Evolutionary conservation across 2,888 invertebrate genomes (phyloP).

Genomic region (Agrochola litura): DNA sequence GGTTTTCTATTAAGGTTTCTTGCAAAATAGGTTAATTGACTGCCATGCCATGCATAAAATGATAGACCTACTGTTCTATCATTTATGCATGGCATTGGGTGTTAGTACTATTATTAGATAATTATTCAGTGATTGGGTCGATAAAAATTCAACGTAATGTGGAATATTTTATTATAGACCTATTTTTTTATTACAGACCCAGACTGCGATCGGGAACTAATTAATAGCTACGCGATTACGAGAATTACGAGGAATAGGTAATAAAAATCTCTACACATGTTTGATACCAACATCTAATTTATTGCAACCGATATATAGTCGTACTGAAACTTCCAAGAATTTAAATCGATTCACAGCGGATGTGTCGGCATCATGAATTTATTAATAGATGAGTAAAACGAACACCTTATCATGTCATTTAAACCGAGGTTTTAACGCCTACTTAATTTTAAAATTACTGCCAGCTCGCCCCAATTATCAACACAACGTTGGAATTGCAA

Average conservation of each 20-base stretch:
- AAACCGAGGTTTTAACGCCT: constrained; percentile 5
- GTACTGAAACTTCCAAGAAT: constrained; percentile 38
- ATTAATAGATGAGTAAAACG: constrained; percentile 8
- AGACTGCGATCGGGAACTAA: background rate
- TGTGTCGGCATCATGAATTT: constrained; percentile 23
- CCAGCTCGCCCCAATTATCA: background rate
- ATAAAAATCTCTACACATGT: background rate
- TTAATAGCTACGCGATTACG: background rate
- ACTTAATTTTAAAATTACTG: constrained; percentile 16
- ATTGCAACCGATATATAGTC: constrained; percentile 28
- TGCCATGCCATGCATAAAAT: too few species aligned
- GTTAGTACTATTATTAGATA: too few species aligned
- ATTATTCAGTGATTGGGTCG: too few species aligned
- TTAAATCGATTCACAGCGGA: constrained; percentile 41
- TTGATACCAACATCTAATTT: constrained; percentile 1
- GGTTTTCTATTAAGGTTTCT: background rate
- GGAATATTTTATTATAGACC: too few species aligned
- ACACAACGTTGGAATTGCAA: background rate
- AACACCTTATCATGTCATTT: background rate
- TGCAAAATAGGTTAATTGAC: too few species aligned
- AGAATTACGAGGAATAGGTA: background rate
- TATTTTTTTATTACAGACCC: background rate
- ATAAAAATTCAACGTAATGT: too few species aligned
- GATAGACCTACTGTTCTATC: too few species aligned
- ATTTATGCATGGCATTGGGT: too few species aligned